Evolutionary conservation across 2,797 vertebrate genomes (phyloP).

Genomic region (Acropternis orthonyx): DNA sequence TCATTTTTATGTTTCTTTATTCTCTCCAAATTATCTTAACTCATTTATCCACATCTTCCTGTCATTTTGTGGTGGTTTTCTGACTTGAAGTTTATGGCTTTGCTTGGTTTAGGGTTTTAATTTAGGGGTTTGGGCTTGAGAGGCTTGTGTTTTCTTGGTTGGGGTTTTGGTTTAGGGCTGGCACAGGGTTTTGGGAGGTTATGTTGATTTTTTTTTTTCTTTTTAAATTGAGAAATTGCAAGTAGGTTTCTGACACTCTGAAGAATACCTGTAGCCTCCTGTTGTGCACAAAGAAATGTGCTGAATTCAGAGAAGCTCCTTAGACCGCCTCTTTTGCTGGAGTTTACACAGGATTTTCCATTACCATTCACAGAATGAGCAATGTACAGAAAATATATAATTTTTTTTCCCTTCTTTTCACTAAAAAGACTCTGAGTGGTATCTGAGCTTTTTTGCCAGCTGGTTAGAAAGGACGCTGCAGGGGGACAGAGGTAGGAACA

Average conservation of each 20-base stretch:
- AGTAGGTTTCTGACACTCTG: background rate
- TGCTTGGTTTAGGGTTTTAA: background rate
- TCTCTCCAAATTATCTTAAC: background rate
- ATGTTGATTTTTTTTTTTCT: background rate
- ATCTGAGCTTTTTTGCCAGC: constrained; percentile 42
- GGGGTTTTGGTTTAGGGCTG: background rate
- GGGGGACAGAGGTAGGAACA: constrained; percentile 42
- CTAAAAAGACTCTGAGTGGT: constrained; percentile 25
- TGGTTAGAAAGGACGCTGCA: constrained; percentile 62
- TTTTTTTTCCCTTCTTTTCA: background rate
- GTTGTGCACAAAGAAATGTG: background rate
- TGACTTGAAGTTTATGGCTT: background rate
- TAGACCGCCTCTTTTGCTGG: background rate
- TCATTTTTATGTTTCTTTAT: background rate
- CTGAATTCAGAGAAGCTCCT: constrained; percentile 50
- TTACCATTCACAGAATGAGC: constrained; percentile 33
- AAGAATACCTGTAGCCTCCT: constrained; percentile 27
- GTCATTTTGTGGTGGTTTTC: background rate
- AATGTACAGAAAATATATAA: background rate
- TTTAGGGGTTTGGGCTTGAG: background rate
- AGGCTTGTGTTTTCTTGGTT: background rate
- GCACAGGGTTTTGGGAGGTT: background rate
- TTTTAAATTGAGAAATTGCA: background rate
- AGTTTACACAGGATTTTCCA: constrained; percentile 61
- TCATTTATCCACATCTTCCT: background rate